These are phyloP conservation scores for Drosophila bocki DNA, from an alignment of 1,140 invertebrate species.

Conservation along the genomic window DNA sequence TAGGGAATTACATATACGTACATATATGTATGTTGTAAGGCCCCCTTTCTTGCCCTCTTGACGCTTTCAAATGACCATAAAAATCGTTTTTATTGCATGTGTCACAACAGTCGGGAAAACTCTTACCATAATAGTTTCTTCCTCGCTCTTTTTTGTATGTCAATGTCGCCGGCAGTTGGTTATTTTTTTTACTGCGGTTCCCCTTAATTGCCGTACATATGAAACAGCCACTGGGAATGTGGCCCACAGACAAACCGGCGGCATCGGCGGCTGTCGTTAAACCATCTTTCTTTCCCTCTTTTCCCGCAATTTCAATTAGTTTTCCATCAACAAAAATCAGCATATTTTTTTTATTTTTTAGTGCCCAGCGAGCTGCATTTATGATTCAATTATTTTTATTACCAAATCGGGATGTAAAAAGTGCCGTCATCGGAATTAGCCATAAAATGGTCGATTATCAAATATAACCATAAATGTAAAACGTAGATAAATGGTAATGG, in stretches of 20 bases:
- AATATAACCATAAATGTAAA: constrained; percentile 71
- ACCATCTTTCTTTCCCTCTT: constrained; percentile 3
- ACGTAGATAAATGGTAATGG: constrained; percentile 55
- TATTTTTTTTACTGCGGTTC: constrained; percentile 56
- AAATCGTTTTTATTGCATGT: constrained; percentile 74
- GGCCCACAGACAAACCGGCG: constrained; percentile 32
- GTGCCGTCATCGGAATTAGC: constrained; percentile 54
- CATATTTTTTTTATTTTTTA: constrained; percentile 41
- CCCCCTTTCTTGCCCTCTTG: constrained; percentile 36
- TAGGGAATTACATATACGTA: background rate
- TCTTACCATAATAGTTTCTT: constrained; percentile 49
- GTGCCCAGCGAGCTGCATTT: constrained; percentile 52
- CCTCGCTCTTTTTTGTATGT: constrained; percentile 53
- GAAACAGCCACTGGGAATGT: constrained; percentile 28
- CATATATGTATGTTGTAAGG: background rate
- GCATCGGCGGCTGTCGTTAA: constrained; percentile 5
- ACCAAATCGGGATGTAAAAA: constrained; percentile 39
- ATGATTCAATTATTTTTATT: constrained; percentile 70
- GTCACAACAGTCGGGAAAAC: constrained; percentile 52
- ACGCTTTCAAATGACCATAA: constrained; percentile 74
- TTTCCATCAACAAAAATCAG: constrained; percentile 42
- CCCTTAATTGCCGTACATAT: constrained; percentile 68
- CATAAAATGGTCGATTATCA: constrained; percentile 74
- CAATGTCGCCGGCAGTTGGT: constrained; percentile 63
- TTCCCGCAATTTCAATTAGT: constrained; percentile 55